These are phyloP conservation scores for Diorhabda sublineata DNA, from an alignment of 1,140 invertebrate genomes.

Conservation along the genomic window DNA sequence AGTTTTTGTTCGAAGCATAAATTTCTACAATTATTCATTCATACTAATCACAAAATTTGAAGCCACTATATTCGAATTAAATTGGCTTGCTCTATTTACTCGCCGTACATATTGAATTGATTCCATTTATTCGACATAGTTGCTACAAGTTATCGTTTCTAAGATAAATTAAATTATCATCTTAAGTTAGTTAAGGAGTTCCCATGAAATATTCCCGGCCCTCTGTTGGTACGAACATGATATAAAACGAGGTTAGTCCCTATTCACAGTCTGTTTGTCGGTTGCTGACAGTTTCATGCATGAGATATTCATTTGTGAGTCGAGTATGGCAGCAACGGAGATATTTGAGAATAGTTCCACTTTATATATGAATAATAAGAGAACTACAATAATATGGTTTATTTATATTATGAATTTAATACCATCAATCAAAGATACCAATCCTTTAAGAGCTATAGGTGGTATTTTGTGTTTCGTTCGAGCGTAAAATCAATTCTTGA, in stretches of 20 bases:
- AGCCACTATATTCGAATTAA: too few species aligned
- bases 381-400: conserved; percentile 1
- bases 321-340: neutral
- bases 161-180: too few species aligned
- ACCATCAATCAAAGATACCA: neutral
- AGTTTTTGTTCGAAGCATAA: too few species aligned
- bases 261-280: neutral
- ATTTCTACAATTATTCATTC: too few species aligned
- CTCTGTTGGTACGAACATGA: too few species aligned
- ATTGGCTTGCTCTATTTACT: too few species aligned
- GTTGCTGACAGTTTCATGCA: conserved; percentile 1
- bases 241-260: neutral
- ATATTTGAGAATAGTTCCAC: neutral
- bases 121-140: too few species aligned
- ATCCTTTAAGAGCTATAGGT: neutral
- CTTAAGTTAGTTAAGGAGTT: too few species aligned
- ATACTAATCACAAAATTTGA: too few species aligned
- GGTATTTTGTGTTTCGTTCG: neutral
- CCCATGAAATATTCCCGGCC: too few species aligned
- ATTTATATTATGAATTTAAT: neutral
- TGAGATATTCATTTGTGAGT: conserved; percentile 2
- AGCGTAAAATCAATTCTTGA: neutral
- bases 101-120: too few species aligned
- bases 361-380: neutral
- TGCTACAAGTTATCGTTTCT: too few species aligned